Evolutionary conservation across 2,797 vertebrate genomes (phyloP).

Genomic region (Lacerta agilis): DNA sequence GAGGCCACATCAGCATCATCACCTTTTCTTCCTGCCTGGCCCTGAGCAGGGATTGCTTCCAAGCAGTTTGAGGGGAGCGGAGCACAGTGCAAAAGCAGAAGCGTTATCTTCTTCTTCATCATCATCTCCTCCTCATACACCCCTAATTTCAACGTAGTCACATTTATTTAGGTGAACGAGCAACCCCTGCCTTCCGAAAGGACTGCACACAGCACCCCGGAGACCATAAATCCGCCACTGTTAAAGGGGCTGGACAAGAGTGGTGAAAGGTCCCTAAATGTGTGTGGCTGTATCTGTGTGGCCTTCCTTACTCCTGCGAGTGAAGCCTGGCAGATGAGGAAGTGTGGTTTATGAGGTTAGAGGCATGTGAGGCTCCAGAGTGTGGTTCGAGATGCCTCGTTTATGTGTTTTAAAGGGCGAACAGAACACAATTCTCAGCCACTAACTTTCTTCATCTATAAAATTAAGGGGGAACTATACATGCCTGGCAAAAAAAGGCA

Average conservation of each 20-base stretch:
- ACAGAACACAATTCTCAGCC: neutral
- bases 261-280: neutral
- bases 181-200: no score
- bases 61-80: no score
- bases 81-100: no score
- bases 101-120: no score
- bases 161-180: no score
- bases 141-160: no score
- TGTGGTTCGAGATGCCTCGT: neutral
- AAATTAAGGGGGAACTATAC: neutral
- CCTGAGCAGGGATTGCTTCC: no score
- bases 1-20: no score
- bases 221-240: no score
- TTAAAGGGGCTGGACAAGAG: neutral
- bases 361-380: neutral
- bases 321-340: neutral
- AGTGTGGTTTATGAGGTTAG: slow-evolving; percentile 9
- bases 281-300: slow-evolving; percentile 10
- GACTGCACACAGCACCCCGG: no score
- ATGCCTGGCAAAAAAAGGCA: neutral
- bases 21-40: no score
- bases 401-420: neutral
- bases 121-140: no score
- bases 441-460: neutral
- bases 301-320: neutral